Evolutionary conservation across 2,113 vertebrate species (phyloP), one percentile per base, ranked within the genome.

Genomic region (Carlito syrichta): DNA sequence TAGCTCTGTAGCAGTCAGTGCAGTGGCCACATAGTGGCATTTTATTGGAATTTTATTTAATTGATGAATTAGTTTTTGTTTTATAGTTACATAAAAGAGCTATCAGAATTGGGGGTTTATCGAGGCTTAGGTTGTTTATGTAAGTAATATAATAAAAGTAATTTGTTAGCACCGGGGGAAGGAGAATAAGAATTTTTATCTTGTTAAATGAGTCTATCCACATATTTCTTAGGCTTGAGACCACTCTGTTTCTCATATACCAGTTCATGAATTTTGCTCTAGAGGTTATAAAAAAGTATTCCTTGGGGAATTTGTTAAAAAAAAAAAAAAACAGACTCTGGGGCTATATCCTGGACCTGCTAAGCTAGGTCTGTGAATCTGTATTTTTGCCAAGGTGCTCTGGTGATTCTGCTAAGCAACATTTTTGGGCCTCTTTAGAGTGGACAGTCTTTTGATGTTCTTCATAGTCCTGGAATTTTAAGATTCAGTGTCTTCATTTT

Each of bases 401-500:
- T 71, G n/a, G 38, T 83, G 22, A 76, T 86, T 87, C 38, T 86
- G 16, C 30, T 19, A 77, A 79, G 63, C 43, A 66, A 32, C 66
- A 85, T 35, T 27, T 58, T 60, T 73, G 58, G 74, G 25, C 11
- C 27, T 86, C 22, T 93, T 93, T 85, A 82, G 38, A 93, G 52
- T 1, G 4, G 23, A 52, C 43, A 76, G 58, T 69, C 54, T 86
- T 38, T 82, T 40, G 25, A 2, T 89, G 16, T 45, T 87, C 52
- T 79, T 93, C 45, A 32, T 73, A n/a, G 8, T 81, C 38, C 19
- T 71, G 19, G 81, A 48, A 83, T 95, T 81, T 92, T 78, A 68
- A 25, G 40, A 84, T 92, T 88, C 85, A 76, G 6, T 50, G 45
- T 97, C 87, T 96, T 96, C 56, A 58, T 86, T 69, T 90, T 96